Base-by-base conservation (phyloP, 2,113 vertebrate genomes). In the Antidorcas marsupialis region DNA sequence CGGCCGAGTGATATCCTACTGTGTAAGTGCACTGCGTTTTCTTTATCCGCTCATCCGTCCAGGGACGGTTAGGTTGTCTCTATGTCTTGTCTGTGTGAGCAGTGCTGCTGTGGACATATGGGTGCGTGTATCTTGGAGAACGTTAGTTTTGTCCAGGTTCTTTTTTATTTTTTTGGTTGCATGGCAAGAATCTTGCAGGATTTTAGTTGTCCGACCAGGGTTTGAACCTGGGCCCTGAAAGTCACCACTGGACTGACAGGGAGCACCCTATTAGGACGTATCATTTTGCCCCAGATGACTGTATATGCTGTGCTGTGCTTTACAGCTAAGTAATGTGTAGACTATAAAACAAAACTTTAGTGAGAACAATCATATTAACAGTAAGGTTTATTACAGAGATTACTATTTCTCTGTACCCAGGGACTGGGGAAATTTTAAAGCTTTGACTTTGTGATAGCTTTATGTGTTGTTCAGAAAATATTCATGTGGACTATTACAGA, bases 21-120 rank as follows among this genome's bases (percentile, higher is more conserved):
- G 67, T 36, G 0, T 39, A 0, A 23, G 11, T 1, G n/a, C n/a
- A 6, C 9, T 2, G 2, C 1, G 2, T 23, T 39, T 23, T 6
- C 67, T 23, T 23, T 23, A 12, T 39, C 67, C 1, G 5, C 12
- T 12, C 19, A 2, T 12, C 19, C 39, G 19, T 36, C n/a, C n/a
- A 1, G 36, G 19, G 9, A 12, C 10, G 2, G 21, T 23, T 39
- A 23, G 67, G n/a, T 12, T 6, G 5, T 6, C 36, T 71, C 21
- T 2, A 0, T 12, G 67, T 39, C 67, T 36, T 12, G 19, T 6
- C n/a, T 71, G n/a, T 36, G n/a, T 36, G 9, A 71, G 10, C 64
- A 23, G n/a, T 23, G 64, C 64, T 39, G n/a, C 67, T 39, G 19
- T 12, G 67, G 23, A 39, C 67, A 6, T 1, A 36, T 1, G 19